Base-by-base conservation (phyloP, 2,797 vertebrate genomes). In the Myripristis murdjan region DNA sequence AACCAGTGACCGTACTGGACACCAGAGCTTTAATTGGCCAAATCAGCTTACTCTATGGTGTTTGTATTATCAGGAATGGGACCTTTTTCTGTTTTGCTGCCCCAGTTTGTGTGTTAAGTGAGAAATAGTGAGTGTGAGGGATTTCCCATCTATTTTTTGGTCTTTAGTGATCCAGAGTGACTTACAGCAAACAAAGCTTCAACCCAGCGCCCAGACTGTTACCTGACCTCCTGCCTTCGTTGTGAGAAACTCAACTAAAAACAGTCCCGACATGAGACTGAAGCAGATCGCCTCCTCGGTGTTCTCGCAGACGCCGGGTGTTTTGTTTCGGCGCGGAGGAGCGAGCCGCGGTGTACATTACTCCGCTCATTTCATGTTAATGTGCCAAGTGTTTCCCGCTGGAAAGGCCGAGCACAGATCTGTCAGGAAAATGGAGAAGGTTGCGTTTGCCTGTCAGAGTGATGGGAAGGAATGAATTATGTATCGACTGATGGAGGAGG, bases 381-480 rank as follows among this genome's bases (percentile, higher is more conserved):
- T 72, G 41, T 61, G 51, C 39, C 2, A 23, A 58, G 48, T 41
- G 26, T 61, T 80, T 64, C 60, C 58, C 8, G 53, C 26, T 64
- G 71, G 6, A 76, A 71, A 77, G 74, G 65, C 23, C 51, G 39
- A 63, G 64, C 33, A 11, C 53, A 49, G 64, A 69, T 70, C 67
- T 71, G 73, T 79, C 72, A 63, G 51, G 10, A 16, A 68, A 73
- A 79, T 43, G 15, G 60, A 60, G 77, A 47, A 66, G 70, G 64
- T 71, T 68, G 69, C n/a, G 10, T 70, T 82, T 55, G 52, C 56
- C 62, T 44, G 51, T 71, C 23, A 59, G 49, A 63, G 18, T 49
- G 66, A 80, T 18, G 57, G 63, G 60, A 37, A 86, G 87, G 85
- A 79, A 89, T 93, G 86, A 92, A 94, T 92, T 89, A 90, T 92